phyloP scores from a whole-genome alignment of 2,113 vertebrate genomes.

The Poicephalus gulielmi region DNA sequence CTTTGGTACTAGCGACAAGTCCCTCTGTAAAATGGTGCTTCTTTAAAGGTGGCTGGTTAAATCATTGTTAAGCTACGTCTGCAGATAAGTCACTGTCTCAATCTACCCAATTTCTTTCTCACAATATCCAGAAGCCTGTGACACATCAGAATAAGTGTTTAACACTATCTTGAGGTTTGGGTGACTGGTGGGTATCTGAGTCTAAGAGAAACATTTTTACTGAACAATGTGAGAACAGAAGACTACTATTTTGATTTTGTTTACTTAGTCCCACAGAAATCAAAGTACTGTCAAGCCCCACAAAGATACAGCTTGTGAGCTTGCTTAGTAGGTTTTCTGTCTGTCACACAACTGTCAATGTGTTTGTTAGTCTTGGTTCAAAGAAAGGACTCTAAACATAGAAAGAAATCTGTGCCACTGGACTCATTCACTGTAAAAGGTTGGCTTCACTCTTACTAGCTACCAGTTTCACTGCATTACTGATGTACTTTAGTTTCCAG shows the following conservation, averaged over 20 bases:
- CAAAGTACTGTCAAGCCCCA: not conserved
- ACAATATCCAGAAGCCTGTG: not conserved
- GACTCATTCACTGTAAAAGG: not conserved
- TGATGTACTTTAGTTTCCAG: not conserved
- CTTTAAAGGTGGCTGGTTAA: not conserved
- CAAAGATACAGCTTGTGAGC: not conserved
- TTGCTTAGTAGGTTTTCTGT: not conserved
- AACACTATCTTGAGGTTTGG: not conserved
- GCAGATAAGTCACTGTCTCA: rapidly evolving
- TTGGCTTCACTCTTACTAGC: not conserved
- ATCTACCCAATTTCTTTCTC: not conserved
- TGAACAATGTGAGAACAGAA: not conserved
- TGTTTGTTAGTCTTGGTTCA: not conserved
- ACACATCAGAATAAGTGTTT: not conserved
- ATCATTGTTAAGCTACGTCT: not conserved
- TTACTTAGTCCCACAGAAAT: not conserved
- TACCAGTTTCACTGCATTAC: not conserved
- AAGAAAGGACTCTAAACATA: not conserved
- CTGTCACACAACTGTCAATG: not conserved
- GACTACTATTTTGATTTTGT: not conserved
- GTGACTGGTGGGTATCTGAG: not conserved
- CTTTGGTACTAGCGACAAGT: not conserved
- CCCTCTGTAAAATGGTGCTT: not conserved
- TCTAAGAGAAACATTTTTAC: not conserved
- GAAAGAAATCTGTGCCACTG: not conserved